Percentiles rank a stretch among this genome's conserved stretches.
Conservation (phyloP, 2,797 vertebrate species). For the Anabas testudineus region DNA sequence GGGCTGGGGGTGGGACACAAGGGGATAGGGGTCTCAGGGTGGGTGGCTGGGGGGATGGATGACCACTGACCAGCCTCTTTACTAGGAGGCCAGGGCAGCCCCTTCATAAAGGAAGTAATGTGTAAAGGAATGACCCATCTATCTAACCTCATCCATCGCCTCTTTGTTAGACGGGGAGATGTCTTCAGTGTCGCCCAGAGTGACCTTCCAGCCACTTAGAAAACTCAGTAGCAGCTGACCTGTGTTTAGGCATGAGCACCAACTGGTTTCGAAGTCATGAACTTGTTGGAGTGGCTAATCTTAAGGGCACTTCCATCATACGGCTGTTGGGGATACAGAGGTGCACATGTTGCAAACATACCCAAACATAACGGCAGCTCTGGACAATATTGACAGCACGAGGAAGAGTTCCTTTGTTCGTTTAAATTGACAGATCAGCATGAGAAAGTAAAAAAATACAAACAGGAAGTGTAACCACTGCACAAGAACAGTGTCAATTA, state of each 20-base stretch:
- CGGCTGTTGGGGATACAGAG: too few relatives aligned
- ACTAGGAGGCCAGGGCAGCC: conserved; percentile 63
- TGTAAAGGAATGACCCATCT: conserved; percentile 79
- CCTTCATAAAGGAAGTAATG: conserved; percentile 76
- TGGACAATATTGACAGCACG: too few relatives aligned
- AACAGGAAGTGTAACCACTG: too few relatives aligned
- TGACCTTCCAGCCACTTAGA: conserved; percentile 61
- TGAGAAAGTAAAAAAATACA: too few relatives aligned
- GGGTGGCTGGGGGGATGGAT: conserved; percentile 66
- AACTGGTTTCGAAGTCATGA: conserved; percentile 55
- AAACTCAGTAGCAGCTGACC: conserved; percentile 40
- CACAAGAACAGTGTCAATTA: too few relatives aligned
- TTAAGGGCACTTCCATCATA: neutral
- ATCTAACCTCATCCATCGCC: conserved; percentile 46
- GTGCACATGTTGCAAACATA: too few relatives aligned
- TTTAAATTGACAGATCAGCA: too few relatives aligned
- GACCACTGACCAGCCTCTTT: conserved; percentile 76
- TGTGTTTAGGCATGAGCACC: conserved; percentile 20
- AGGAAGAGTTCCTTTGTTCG: too few relatives aligned
- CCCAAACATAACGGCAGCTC: too few relatives aligned
- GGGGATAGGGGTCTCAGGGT: conserved; percentile 62
- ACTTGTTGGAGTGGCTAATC: conserved; percentile 47
- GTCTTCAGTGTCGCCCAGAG: conserved; percentile 50
- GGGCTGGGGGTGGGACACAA: conserved; percentile 58
- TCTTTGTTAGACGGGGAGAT: conserved; percentile 44